Percentiles rank a stretch among this genome's conserved stretches.
Conservation (phyloP, 2,888 invertebrate species). For the Mythimna impura region DNA sequence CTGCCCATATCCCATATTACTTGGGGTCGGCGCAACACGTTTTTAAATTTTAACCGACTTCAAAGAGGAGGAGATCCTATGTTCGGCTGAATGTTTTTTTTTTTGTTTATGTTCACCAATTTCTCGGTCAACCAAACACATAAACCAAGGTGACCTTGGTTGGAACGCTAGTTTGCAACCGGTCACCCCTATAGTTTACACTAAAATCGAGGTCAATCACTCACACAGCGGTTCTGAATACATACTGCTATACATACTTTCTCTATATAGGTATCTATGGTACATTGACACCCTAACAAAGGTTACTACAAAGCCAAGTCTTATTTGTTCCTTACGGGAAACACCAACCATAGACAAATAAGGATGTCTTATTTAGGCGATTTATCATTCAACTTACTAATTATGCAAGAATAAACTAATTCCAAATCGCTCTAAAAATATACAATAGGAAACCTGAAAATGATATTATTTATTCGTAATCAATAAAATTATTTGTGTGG, state of each 20-base stretch:
- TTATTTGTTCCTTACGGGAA: constrained; percentile 15
- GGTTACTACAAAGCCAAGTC: background rate
- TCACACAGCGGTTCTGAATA: background rate
- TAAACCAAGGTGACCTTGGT: too few relatives aligned
- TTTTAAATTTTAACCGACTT: too few relatives aligned
- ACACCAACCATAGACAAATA: constrained; percentile 37
- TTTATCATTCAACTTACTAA: constrained; percentile 9
- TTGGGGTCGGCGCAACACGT: too few relatives aligned
- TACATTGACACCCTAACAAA: background rate
- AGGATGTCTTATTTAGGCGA: constrained; percentile 33
- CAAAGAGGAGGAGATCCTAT: too few relatives aligned
- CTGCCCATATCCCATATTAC: too few relatives aligned
- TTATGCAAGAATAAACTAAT: background rate
- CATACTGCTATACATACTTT: background rate
- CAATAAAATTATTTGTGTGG: too few relatives aligned
- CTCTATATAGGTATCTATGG: background rate
- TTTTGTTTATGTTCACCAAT: too few relatives aligned
- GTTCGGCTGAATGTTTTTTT: too few relatives aligned
- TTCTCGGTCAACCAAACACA: too few relatives aligned
- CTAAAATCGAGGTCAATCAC: background rate
- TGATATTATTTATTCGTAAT: background rate
- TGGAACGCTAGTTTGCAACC: too few relatives aligned
- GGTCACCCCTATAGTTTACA: background rate
- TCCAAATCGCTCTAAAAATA: background rate
- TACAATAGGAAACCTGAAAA: too few relatives aligned